Percentiles rank a stretch among this genome's conserved stretches.
Conservation (phyloP, 2,888 invertebrate genomes). For the Callyntrura guangdongensis region DNA sequence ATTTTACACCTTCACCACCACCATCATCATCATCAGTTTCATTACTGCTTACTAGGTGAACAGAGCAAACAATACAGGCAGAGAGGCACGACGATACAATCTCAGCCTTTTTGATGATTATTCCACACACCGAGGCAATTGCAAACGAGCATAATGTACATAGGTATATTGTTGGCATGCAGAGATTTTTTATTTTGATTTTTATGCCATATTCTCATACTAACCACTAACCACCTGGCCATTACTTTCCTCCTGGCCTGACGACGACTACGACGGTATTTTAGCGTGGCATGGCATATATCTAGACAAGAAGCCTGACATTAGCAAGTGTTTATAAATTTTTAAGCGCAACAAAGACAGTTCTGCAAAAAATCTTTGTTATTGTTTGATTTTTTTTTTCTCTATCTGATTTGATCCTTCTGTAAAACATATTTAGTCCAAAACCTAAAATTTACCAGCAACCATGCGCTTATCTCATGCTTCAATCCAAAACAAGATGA, state of each 20-base stretch:
- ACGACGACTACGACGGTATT: no score
- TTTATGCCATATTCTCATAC: no score
- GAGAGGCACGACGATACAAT: no score
- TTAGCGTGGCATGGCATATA: no score
- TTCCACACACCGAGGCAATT: neutral
- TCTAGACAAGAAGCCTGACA: no score
- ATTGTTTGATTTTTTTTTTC: constrained; percentile 38
- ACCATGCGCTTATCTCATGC: constrained; percentile 70
- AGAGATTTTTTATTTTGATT: no score
- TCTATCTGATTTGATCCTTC: neutral
- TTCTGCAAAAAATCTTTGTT: constrained; percentile 51
- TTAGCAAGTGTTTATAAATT: neutral
- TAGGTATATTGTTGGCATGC: no score
- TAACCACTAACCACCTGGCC: neutral
- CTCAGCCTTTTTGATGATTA: no score
- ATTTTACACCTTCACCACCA: constrained; percentile 9
- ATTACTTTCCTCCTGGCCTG: neutral
- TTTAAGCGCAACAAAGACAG: neutral
- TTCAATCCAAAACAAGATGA: neutral
- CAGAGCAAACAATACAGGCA: neutral
- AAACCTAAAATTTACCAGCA: constrained; percentile 23
- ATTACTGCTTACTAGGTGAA: neutral
- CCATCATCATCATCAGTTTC: neutral
- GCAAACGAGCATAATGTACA: no score
- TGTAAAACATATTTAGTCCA: neutral